A percentile compares a stretch with the other conserved stretches of the same genome.
These are phyloP conservation scores for Euura lappo DNA, from an alignment of 1,140 invertebrate species.

Conservation along the genomic window DNA sequence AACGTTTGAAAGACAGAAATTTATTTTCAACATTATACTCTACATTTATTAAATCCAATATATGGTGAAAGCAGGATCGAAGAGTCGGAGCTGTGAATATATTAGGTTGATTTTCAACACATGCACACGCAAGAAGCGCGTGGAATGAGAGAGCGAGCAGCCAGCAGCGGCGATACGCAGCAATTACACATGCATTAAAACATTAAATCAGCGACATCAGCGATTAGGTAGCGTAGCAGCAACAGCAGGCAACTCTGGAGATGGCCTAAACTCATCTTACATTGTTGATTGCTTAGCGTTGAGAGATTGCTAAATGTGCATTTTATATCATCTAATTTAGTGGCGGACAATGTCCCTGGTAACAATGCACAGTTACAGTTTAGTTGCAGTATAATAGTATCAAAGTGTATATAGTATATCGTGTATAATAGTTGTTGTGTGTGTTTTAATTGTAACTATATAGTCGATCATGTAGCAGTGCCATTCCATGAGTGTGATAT, in stretches of 20 bases:
- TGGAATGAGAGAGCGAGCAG: conserved; percentile 28
- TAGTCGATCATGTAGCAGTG: conserved; percentile 10
- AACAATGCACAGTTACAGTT: conserved; percentile 20
- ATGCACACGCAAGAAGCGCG: conserved; percentile 30
- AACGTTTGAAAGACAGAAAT: not conserved
- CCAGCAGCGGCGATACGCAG: conserved; percentile 8
- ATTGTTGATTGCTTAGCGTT: conserved; percentile 49
- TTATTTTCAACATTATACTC: too few relatives aligned
- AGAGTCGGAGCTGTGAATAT: conserved; percentile 1
- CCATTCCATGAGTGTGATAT: conserved; percentile 9
- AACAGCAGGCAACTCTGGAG: conserved; percentile 60
- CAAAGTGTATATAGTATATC: not conserved
- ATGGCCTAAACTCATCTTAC: conserved; percentile 58
- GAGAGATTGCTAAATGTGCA: conserved; percentile 40
- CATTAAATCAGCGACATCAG: conserved; percentile 18
- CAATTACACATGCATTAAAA: not conserved
- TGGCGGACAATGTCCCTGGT: conserved; percentile 16
- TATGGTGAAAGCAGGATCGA: conserved; percentile 1
- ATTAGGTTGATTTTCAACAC: conserved; percentile 16
- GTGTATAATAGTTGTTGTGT: not conserved
- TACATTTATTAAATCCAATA: conserved; percentile 4
- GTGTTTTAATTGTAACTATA: conserved; percentile 6
- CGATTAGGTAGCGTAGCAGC: conserved; percentile 10
- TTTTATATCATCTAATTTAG: conserved; percentile 26
- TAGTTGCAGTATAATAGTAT: conserved; percentile 14